A percentile compares a stretch with the other conserved stretches of the same genome.
These are phyloP conservation scores for Gallinago media DNA, from an alignment of 2,113 vertebrate genomes.

Conservation along the genomic window DNA sequence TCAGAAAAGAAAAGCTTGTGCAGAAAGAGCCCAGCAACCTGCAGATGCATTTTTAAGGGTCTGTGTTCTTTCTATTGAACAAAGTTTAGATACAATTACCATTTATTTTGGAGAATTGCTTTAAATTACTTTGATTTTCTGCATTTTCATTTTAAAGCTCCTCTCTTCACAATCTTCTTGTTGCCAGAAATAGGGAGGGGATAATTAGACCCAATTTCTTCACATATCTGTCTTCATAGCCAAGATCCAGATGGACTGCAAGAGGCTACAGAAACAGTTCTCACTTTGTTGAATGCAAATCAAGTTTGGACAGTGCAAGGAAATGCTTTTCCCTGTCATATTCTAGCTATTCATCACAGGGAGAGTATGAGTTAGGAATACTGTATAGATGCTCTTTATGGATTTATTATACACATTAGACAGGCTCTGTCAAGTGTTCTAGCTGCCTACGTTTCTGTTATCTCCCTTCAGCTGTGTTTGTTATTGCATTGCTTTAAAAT, in stretches of 20 bases:
- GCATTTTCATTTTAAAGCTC: neutral
- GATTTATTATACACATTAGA: neutral
- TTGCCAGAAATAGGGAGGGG: neutral
- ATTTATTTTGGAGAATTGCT: neutral
- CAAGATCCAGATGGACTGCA: neutral
- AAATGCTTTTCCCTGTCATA: neutral
- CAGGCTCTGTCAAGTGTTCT: neutral
- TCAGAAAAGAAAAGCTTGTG: neutral
- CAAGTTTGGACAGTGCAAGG: neutral
- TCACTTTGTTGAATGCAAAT: neutral
- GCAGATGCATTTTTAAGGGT: neutral
- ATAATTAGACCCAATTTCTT: neutral
- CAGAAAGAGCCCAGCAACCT: neutral
- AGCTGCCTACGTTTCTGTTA: neutral
- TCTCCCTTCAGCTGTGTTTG: constrained; percentile 13
- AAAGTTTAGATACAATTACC: neutral
- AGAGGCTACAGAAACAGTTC: neutral
- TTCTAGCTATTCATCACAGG: neutral
- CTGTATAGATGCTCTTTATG: neutral
- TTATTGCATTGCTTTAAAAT: constrained; percentile 14
- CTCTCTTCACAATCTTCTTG: neutral
- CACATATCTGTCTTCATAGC: neutral
- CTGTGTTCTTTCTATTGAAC: neutral
- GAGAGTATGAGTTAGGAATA: neutral
- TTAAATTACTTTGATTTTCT: neutral